Conservation (phyloP, 1,140 invertebrate genomes). For the Drosophila parvula region DNA sequence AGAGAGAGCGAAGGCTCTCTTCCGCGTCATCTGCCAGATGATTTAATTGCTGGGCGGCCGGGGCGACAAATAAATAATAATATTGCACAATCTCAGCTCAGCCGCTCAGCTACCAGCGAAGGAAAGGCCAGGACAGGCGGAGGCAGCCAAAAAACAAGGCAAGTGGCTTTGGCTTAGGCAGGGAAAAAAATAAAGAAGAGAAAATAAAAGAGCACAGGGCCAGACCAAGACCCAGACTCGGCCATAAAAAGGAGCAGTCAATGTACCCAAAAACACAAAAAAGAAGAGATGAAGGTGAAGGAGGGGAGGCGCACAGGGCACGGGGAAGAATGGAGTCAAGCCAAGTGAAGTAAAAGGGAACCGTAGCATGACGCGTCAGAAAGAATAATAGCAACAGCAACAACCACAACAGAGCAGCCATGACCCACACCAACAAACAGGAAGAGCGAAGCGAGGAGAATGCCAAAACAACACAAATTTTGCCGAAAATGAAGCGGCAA, state of each 20-base stretch:
- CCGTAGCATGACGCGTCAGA: constrained; percentile 67
- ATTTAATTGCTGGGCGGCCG: constrained; percentile 62
- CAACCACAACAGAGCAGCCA: constrained; percentile 60
- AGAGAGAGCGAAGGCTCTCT: background rate
- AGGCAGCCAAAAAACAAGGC: constrained; percentile 62
- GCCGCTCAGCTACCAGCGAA: constrained; percentile 22
- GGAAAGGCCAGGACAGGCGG: constrained; percentile 65
- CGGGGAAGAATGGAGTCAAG: constrained; percentile 7
- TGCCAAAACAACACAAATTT: constrained; percentile 75
- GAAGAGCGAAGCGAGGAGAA: constrained; percentile 57
- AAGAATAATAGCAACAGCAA: constrained; percentile 17
- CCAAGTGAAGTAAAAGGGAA: constrained; percentile 15
- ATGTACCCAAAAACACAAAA: constrained; percentile 38
- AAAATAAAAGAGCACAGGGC: constrained; percentile 20
- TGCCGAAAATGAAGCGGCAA: constrained; percentile 64
- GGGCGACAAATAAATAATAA: constrained; percentile 49
- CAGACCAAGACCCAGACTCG: constrained; percentile 56
- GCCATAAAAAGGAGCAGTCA: constrained; percentile 71
- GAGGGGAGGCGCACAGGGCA: constrained; percentile 3
- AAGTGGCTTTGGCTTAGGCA: constrained; percentile 43
- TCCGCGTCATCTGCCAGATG: constrained; percentile 38
- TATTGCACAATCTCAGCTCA: constrained; percentile 69
- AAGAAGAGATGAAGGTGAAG: constrained; percentile 11
- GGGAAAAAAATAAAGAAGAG: constrained; percentile 5
- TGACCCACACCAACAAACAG: constrained; percentile 84